Evolutionary conservation across 2,888 invertebrate species (phyloP).

Genomic region (Scrobipalpa costella): DNA sequence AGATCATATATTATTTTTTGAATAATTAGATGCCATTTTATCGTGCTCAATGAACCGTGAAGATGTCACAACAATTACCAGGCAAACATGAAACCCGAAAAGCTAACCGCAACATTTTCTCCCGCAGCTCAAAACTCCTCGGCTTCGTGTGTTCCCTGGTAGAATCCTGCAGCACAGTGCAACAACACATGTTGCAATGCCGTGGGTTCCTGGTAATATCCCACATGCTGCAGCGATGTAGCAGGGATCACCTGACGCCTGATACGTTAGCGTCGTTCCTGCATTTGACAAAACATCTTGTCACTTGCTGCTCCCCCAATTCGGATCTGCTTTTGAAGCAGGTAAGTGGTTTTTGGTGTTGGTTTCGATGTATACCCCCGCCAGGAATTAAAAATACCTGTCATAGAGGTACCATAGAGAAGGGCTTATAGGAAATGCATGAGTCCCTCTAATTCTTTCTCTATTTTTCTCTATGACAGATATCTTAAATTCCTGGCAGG

Average conservation of each 20-base stretch:
- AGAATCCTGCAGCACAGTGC: constrained; percentile 97
- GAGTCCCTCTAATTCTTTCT: no score
- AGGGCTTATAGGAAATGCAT: no score
- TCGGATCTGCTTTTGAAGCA: constrained; percentile 95
- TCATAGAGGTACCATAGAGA: no score
- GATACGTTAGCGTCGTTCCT: constrained; percentile 96
- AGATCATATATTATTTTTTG: no score
- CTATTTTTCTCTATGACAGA: no score
- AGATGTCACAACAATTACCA: not conserved
- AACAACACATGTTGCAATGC: constrained; percentile 99
- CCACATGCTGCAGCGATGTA: constrained; percentile 96
- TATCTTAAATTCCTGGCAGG: no score
- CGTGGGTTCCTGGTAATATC: constrained; percentile 99
- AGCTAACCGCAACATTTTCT: not conserved
- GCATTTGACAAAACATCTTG: constrained; percentile 94
- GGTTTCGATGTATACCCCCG: not conserved
- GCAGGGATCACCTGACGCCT: constrained; percentile 95
- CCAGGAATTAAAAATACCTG: no score
- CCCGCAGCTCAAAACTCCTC: constrained; percentile 92
- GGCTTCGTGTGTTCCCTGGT: constrained; percentile 98
- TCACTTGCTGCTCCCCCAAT: constrained; percentile 95
- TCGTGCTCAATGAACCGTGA: not conserved
- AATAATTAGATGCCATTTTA: not conserved
- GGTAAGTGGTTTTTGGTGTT: constrained; percentile 76
- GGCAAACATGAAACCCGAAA: not conserved